Evolutionary conservation across 2,888 invertebrate species (phyloP).

Genomic region (Drosophila vallismaia): DNA sequence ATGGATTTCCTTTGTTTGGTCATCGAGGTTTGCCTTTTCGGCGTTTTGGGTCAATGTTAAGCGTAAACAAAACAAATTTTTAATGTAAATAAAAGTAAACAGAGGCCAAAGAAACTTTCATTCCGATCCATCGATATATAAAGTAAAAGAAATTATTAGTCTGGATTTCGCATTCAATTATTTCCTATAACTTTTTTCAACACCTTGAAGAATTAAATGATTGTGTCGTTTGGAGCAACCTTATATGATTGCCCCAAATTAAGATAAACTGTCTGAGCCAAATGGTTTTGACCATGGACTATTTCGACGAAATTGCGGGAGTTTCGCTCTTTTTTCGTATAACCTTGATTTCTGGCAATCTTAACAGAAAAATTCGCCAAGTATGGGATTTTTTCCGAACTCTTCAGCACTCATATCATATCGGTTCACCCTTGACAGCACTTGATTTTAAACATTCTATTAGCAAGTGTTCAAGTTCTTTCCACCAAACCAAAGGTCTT

Average conservation of each 20-base stretch:
- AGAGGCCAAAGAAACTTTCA: neutral
- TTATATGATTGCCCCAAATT: slow-evolving; percentile 28
- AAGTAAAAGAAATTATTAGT: no score
- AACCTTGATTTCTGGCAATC: slow-evolving; percentile 32
- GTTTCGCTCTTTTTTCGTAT: neutral
- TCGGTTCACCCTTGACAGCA: slow-evolving; percentile 28
- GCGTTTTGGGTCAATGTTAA: slow-evolving; percentile 46
- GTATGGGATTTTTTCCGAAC: slow-evolving; percentile 11
- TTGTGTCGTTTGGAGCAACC: neutral
- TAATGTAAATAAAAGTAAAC: slow-evolving; percentile 4
- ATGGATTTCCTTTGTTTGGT: slow-evolving; percentile 14
- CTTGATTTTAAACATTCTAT: slow-evolving; percentile 12
- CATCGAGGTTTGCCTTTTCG: slow-evolving; percentile 13
- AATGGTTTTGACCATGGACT: slow-evolving; percentile 21
- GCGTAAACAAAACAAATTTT: neutral
- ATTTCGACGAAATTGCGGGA: slow-evolving; percentile 1
- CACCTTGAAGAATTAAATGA: slow-evolving; percentile 1
- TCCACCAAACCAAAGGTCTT: slow-evolving; percentile 8
- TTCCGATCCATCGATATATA: no score
- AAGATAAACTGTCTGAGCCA: slow-evolving; percentile 34
- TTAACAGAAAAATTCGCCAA: slow-evolving; percentile 10
- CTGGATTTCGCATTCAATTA: neutral
- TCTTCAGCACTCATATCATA: slow-evolving; percentile 21
- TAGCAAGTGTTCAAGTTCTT: slow-evolving; percentile 15
- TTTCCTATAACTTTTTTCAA: slow-evolving; percentile 16